Base-by-base conservation (phyloP, 37 sponge, comb jelly and placozoan species). In the Eunapius fragilis region DNA sequence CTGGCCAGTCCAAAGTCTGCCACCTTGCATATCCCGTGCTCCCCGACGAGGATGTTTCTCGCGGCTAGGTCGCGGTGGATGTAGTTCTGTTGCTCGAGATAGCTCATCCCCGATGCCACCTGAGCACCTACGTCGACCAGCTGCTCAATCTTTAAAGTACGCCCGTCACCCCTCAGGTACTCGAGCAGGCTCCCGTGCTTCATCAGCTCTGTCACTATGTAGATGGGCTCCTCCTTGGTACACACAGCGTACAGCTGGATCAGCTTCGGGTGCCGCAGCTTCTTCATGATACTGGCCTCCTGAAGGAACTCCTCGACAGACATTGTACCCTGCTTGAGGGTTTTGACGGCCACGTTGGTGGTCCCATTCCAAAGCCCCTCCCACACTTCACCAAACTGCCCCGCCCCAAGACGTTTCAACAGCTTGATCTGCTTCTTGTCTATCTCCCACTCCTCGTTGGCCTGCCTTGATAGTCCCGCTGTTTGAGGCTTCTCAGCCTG, bases 211-310 rank as follows among this genome's bases (percentile, higher is more conserved):
- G 97, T 93, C 33, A 98, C 85, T 30, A 98, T 98, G 68, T 87
- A 93, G 73, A 98, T 95, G 31, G 99, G 99, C 70, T 98, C 99
- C 49, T 93, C 93, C 48, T 85, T 83, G 12, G 96, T 98, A 72
- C 99, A 98, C 34, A 98, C 97, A 25, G 99, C 99, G 69, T 97
- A 98, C 31, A 98, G 85, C 77, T 98, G 99, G 71, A 98, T 95
- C 77, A 98, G 90, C 80, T 98, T 98, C 22, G 91, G 92, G 82
- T 98, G 99, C 0, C 99, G 94, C 0, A 98, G 85, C 45, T 89
- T 87, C 82, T 97, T 98, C 99, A 98, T 98, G 33, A 97, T 87
- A 17, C 89, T 76, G 14, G 98, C 98, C 71, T 97, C 99, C 74
- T 99, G 95, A 26, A 99, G 90, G 71, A 99, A 99, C 85, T 97